phyloP scores from a whole-genome alignment of 2,113 vertebrate species.

The Brachirus orientalis region DNA sequence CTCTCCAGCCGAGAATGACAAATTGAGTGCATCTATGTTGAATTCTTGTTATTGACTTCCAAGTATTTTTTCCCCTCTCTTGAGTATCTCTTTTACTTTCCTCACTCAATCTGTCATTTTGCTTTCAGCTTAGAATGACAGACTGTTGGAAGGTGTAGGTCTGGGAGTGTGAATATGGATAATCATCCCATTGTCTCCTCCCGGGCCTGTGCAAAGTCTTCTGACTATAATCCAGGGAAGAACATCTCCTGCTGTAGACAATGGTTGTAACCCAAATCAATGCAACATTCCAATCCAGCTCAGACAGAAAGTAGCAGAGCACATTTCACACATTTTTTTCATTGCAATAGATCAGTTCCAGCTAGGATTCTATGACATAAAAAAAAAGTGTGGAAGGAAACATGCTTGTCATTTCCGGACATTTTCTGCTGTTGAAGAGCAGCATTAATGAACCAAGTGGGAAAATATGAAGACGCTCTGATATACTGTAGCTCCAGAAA shows the following conservation, averaged over 20 bases:
- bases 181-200: constrained; percentile 28
- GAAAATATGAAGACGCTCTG: constrained; percentile 21
- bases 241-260: constrained; percentile 19
- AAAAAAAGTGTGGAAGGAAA: constrained; percentile 14
- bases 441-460: constrained; percentile 42
- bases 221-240: constrained; percentile 48
- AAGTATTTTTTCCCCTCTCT: constrained; percentile 19
- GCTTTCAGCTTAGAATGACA: constrained; percentile 49
- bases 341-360: constrained; percentile 29
- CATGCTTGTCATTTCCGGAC: constrained; percentile 14
- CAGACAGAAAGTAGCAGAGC: constrained; percentile 46
- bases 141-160: constrained; percentile 34
- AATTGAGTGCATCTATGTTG: constrained; percentile 10
- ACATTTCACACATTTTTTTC: constrained; percentile 44
- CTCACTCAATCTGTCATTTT: constrained; percentile 37
- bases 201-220: constrained; percentile 29
- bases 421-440: constrained; percentile 45
- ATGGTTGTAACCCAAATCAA: constrained; percentile 49
- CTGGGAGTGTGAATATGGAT: constrained; percentile 20
- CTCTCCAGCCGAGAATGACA: constrained; percentile 16
- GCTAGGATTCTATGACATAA: background rate
- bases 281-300: constrained; percentile 35
- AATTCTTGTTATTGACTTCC: constrained; percentile 48
- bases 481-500: constrained; percentile 11
- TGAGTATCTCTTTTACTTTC: constrained; percentile 21